phyloP scores from a whole-genome alignment of 2,113 vertebrate genomes.

The Meles meles region DNA sequence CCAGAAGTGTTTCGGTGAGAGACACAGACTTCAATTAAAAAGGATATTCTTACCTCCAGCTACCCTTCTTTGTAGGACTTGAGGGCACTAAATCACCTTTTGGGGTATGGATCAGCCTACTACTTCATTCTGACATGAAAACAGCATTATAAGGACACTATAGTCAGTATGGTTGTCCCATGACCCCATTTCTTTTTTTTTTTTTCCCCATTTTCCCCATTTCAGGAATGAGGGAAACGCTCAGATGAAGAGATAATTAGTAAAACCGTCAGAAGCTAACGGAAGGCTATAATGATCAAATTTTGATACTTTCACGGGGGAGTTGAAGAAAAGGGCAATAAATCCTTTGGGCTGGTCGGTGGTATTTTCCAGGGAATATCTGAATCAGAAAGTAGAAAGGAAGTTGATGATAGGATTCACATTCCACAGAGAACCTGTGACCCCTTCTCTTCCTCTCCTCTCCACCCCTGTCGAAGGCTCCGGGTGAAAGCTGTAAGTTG shows the following conservation, averaged over 20 bases:
- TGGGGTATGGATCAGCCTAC: neutral
- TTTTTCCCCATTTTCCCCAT: too few species aligned
- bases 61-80: neutral
- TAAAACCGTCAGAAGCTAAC: slow-evolving; percentile 5
- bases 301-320: neutral
- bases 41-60: neutral
- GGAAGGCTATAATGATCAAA: slow-evolving; percentile 7
- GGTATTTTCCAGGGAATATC: slow-evolving; percentile 34
- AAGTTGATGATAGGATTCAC: slow-evolving; percentile 25
- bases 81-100: neutral
- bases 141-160: neutral
- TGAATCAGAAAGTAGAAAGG: slow-evolving; percentile 35
- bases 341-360: neutral
- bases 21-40: neutral
- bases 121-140: neutral
- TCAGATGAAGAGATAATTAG: neutral
- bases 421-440: slow-evolving; percentile 43
- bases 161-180: neutral
- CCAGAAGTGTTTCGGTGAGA: neutral
- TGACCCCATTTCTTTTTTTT: neutral
- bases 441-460: slow-evolving; percentile 37
- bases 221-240: neutral
- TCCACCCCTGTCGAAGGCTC: slow-evolving; percentile 6
- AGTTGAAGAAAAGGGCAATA: neutral
- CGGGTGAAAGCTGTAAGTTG: slow-evolving; percentile 80